phyloP scores from a whole-genome alignment of 2,113 vertebrate genomes.

The Rhineura floridana region DNA sequence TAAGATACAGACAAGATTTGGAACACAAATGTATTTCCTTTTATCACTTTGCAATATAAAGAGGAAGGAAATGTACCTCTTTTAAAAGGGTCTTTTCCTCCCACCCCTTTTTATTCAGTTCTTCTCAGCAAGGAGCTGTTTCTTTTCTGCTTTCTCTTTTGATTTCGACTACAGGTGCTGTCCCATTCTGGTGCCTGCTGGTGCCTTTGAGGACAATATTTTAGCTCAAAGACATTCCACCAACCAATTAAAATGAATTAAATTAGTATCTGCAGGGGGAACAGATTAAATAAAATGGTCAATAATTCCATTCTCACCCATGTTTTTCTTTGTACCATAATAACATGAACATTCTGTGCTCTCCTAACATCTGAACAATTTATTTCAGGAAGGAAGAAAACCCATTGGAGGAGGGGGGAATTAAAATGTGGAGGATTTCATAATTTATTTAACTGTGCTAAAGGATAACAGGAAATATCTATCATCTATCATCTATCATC shows the following conservation, averaged over 20 bases:
- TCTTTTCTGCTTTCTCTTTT: conserved; percentile 66
- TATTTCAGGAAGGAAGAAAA: background rate
- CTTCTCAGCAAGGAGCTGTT: conserved; percentile 48
- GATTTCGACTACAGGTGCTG: conserved; percentile 51
- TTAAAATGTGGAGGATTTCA: rapidly evolving
- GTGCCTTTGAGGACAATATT: conserved; percentile 65
- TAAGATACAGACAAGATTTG: conserved; percentile 53
- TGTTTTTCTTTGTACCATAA: conserved; percentile 30
- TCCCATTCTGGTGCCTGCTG: conserved; percentile 46
- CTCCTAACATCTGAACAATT: conserved; percentile 28
- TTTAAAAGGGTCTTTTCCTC: conserved; percentile 54
- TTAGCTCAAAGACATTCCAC: conserved; percentile 61
- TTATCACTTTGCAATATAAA: conserved; percentile 67
- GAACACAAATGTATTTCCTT: conserved; percentile 74
- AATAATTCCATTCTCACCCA: conserved; percentile 44
- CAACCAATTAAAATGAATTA: conserved; percentile 67
- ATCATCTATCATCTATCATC: no score
- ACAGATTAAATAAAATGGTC: conserved; percentile 64
- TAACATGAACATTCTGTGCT: conserved; percentile 16
- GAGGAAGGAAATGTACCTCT: conserved; percentile 67
- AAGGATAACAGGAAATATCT: background rate
- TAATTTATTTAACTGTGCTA: conserved; percentile 33
- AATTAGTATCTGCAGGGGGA: conserved; percentile 63
- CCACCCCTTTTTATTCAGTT: conserved; percentile 25
- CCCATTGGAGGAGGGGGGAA: background rate